Base-by-base conservation (phyloP, 2,113 vertebrate species). In the Chloropsis hardwickii region DNA sequence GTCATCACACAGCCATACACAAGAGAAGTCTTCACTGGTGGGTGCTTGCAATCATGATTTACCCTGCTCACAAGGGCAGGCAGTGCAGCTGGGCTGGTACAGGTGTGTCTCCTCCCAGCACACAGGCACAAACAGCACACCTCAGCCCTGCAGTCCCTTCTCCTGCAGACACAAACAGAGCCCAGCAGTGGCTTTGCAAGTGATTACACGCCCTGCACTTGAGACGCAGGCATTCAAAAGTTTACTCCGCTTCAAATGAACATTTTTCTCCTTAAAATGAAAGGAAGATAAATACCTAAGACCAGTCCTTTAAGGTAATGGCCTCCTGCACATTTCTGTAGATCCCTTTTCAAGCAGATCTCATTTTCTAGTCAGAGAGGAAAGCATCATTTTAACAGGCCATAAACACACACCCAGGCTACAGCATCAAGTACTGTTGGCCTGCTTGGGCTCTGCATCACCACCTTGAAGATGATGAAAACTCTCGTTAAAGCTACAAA, bases 301-400 rank as follows among this genome's bases (percentile, higher is more conserved):
- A 39, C 12, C 25, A 40, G 21, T 25, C 37, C 44, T 80, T 87
- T 56, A 78, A 47, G 40, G 40, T 25, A 78, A 42, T 31, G 58
- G 28, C 47, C 82, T 85, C 54, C 69, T 65, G 48, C 14, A 40
- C 5, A 4, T 10, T 56, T 80, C 86, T 37, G 9, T n/a, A 56
- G 69, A 81, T 66, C 78, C 7, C 15, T 92, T 85, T 62, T 74
- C 27, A 64, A 31, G 44, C 27, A 96, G 84, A 92, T 51, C 70
- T 95, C 70, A 88, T 89, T 77, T 83, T 92, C 76, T 86, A 94
- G 77, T 62, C 71, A 92, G 27, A 71, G 6, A 69, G 40, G 71
- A 94, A 96, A 95, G 29, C 17, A 90, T 44, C 65, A 93, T 86
- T 93, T 90, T 73, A 78, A 65, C 67, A 82, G 82, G 64, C 47